phyloP scores from a whole-genome alignment of 2,888 invertebrate genomes.

The Suillia variegata region DNA sequence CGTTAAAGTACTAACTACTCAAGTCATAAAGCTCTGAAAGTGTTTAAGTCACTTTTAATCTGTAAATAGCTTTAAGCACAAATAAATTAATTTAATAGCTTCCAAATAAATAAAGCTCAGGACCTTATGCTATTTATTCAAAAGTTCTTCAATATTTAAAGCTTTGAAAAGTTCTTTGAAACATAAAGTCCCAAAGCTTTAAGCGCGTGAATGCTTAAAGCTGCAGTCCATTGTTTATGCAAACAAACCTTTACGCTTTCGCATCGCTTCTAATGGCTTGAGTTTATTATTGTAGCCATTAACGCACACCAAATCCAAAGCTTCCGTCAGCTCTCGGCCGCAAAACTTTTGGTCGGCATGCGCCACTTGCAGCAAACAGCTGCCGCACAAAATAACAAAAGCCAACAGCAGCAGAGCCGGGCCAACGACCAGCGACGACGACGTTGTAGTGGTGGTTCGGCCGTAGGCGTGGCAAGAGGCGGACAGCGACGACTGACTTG shows the following conservation, averaged over 20 bases:
- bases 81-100: too few relatives aligned
- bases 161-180: too few relatives aligned
- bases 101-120: too few relatives aligned
- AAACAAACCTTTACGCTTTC: conserved; percentile 7
- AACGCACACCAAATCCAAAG: conserved; percentile 38
- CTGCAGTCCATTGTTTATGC: too few relatives aligned
- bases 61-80: too few relatives aligned
- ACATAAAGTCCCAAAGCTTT: too few relatives aligned
- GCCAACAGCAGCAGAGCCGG: conserved; percentile 1
- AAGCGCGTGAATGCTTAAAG: too few relatives aligned
- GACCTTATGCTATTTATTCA: too few relatives aligned
- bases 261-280: not conserved
- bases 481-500: not conserved
- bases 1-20: too few relatives aligned
- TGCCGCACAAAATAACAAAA: conserved; percentile 1
- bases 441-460: conserved; percentile 9
- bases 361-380: not conserved
- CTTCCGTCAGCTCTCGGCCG: conserved; percentile 37
- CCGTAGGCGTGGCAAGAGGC: not conserved
- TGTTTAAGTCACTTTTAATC: too few relatives aligned
- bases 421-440: conserved; percentile 13
- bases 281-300: conserved; percentile 36
- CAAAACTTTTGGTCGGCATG: conserved; percentile 41
- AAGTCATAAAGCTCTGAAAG: too few relatives aligned
- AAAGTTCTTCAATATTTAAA: too few relatives aligned